These are phyloP conservation scores for Lutjanus campechanus DNA, from an alignment of 2,797 vertebrate species.

Conservation along the genomic window DNA sequence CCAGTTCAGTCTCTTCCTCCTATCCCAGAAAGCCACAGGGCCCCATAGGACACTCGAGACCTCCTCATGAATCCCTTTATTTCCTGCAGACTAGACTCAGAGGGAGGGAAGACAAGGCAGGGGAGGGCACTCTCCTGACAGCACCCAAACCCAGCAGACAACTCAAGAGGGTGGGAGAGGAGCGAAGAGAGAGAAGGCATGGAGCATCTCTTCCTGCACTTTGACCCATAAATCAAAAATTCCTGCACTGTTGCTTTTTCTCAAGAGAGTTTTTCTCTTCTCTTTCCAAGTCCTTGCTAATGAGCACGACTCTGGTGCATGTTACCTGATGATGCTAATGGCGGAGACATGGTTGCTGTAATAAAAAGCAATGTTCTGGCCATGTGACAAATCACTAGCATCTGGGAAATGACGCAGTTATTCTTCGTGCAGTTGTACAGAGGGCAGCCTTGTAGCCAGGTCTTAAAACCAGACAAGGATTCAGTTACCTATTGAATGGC, in stretches of 20 bases:
- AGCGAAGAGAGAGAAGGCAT: conserved; percentile 24
- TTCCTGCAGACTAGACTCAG: conserved; percentile 81
- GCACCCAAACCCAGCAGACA: conserved; percentile 70
- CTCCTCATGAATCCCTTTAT: conserved; percentile 76
- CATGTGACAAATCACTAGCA: conserved; percentile 30
- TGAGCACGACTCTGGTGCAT: conserved; percentile 30
- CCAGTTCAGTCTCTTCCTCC: conserved; percentile 74
- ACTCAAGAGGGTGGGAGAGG: conserved; percentile 52
- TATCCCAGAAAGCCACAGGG: conserved; percentile 69
- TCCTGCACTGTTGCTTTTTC: conserved; percentile 39
- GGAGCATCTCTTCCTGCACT: conserved; percentile 59
- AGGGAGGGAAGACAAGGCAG: conserved; percentile 35
- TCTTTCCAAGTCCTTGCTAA: conserved; percentile 29
- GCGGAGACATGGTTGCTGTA: conserved; percentile 10
- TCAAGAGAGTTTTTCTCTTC: conserved; percentile 38
- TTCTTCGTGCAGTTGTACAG: conserved; percentile 37
- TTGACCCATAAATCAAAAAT: conserved; percentile 71
- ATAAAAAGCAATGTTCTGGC: conserved; percentile 30
- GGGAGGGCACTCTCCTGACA: conserved; percentile 56
- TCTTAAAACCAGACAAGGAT: conserved; percentile 61
- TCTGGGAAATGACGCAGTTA: conserved; percentile 21
- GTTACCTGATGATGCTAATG: conserved; percentile 38
- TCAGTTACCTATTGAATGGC: conserved; percentile 56
- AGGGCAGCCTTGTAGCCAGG: conserved; percentile 35
- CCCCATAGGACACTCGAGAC: conserved; percentile 71